These are phyloP conservation scores for Crocallis elinguaria DNA, from an alignment of 2,888 invertebrate species.

Conservation along the genomic window DNA sequence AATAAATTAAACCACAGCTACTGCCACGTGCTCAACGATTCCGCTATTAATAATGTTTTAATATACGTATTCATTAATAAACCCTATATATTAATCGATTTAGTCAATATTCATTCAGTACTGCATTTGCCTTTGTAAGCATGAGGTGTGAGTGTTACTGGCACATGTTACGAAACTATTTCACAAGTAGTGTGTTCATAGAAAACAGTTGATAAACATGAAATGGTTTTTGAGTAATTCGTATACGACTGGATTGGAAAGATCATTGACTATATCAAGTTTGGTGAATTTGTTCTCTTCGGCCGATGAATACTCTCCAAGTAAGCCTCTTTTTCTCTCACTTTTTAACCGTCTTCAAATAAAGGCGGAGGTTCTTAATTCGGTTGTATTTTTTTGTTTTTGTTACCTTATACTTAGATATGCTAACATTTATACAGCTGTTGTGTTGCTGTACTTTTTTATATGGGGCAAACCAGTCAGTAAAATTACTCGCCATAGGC, in stretches of 20 bases:
- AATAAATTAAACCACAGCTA: constrained; percentile 2
- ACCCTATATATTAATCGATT: constrained; percentile 48
- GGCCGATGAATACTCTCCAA: constrained; percentile 46
- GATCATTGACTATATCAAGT: constrained; percentile 38
- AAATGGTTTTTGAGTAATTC: constrained; percentile 4
- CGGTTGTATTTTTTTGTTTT: too few relatives aligned
- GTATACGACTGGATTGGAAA: constrained; percentile 29
- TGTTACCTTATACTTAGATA: too few relatives aligned
- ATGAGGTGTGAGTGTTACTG: constrained; percentile 15
- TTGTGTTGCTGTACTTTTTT: too few relatives aligned
- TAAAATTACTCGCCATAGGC: too few relatives aligned
- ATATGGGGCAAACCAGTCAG: too few relatives aligned
- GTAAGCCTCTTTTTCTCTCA: constrained; percentile 51
- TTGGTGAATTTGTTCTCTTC: constrained; percentile 39
- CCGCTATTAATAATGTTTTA: constrained; percentile 49
- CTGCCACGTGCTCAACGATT: constrained; percentile 45
- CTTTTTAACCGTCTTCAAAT: too few relatives aligned
- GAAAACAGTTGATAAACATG: constrained; percentile 11
- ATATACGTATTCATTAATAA: constrained; percentile 53
- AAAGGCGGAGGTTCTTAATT: too few relatives aligned
- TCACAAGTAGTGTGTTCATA: constrained; percentile 4
- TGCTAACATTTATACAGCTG: too few relatives aligned
- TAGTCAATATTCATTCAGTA: constrained; percentile 30
- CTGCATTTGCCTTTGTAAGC: constrained; percentile 9
- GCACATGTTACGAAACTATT: constrained; percentile 20